These are phyloP conservation scores for Amphiprion percula DNA, from an alignment of 2,113 vertebrate genomes.

Conservation along the genomic window DNA sequence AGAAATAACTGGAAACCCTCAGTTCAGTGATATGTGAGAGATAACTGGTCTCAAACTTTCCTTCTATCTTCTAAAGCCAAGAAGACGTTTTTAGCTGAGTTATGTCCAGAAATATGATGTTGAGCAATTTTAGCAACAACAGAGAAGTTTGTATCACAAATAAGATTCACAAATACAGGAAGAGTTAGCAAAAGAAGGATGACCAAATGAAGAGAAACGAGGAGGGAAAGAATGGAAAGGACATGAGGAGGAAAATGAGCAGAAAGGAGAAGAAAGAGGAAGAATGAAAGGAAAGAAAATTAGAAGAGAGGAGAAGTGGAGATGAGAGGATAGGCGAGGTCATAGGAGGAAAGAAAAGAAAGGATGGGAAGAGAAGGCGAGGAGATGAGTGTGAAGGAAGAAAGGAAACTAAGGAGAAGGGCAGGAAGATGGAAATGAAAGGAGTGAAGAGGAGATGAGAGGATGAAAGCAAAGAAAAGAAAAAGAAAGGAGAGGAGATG, in stretches of 20 bases:
- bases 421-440: not conserved
- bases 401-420: not conserved
- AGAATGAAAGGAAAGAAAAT: not conserved
- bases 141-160: constrained; percentile 4
- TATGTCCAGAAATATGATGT: constrained; percentile 1
- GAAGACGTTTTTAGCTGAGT: constrained; percentile 8
- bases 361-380: not conserved
- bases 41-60: constrained; percentile 4
- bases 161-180: not conserved
- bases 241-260: not conserved
- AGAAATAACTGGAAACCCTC: constrained; percentile 17
- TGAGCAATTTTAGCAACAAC: not conserved
- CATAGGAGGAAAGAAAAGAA: not conserved
- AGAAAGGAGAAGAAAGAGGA: not conserved
- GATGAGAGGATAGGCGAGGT: not conserved
- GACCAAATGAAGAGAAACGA: not conserved
- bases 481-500: not conserved
- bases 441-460: not conserved
- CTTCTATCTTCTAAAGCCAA: not conserved
- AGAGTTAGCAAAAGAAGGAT: too few relatives aligned
- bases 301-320: not conserved
- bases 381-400: not conserved
- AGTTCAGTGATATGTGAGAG: constrained; percentile 7
- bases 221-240: not conserved
- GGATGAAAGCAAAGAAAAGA: not conserved